These are phyloP conservation scores for Drosophila meridiana DNA, from an alignment of 2,888 invertebrate species.

Conservation along the genomic window DNA sequence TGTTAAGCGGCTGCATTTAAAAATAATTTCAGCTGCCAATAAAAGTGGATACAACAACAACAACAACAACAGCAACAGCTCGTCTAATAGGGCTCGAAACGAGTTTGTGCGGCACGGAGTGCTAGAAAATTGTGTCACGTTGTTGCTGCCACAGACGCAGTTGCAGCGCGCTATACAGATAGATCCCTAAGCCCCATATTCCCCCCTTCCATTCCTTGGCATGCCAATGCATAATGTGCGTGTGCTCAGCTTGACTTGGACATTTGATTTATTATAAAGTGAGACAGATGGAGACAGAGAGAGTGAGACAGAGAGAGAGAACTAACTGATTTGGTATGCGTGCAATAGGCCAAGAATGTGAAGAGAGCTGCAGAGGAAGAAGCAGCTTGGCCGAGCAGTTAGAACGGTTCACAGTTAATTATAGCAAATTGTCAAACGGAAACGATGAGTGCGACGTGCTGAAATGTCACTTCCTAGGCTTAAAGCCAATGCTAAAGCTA, in stretches of 20 bases:
- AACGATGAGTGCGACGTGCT: constrained; percentile 61
- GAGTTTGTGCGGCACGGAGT: constrained; percentile 67
- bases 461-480: constrained; percentile 63
- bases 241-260: constrained; percentile 56
- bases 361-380: constrained; percentile 21
- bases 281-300: constrained; percentile 31
- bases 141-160: constrained; percentile 39
- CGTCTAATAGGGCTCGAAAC: constrained; percentile 69
- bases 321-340: constrained; percentile 69
- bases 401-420: constrained; percentile 71
- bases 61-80: constrained; percentile 30
- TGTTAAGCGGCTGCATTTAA: constrained; percentile 79
- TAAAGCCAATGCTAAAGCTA: constrained; percentile 14
- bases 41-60: constrained; percentile 55
- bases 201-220: constrained; percentile 16
- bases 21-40: constrained; percentile 78
- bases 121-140: constrained; percentile 78
- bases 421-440: constrained; percentile 70
- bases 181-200: constrained; percentile 25
- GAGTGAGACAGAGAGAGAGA: background rate
- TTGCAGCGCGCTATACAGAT: constrained; percentile 7
- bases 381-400: background rate
- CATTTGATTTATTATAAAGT: constrained; percentile 72
- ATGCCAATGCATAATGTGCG: constrained; percentile 77
- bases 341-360: constrained; percentile 68